Evolutionary conservation across 2,888 invertebrate species (phyloP).

Genomic region (Melanophora roralis): DNA sequence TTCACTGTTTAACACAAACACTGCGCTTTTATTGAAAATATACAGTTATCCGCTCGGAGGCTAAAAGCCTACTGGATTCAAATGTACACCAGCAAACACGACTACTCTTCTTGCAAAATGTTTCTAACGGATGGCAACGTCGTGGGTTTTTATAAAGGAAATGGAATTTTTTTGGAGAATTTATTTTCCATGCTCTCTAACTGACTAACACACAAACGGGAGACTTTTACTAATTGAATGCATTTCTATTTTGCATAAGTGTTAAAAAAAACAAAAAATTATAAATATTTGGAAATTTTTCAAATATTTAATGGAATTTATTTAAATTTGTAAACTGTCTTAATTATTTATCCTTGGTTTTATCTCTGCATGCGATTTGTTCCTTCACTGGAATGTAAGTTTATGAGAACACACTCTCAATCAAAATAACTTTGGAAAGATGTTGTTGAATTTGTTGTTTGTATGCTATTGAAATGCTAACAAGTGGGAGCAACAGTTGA

Average conservation of each 20-base stretch:
- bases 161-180: conserved; percentile 41
- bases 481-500: conserved; percentile 75
- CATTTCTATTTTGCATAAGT: too few relatives aligned
- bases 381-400: too few relatives aligned
- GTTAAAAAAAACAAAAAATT: too few relatives aligned
- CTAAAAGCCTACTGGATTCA: conserved; percentile 77
- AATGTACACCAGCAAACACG: conserved; percentile 39
- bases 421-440: too few relatives aligned
- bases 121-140: conserved; percentile 57
- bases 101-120: conserved; percentile 28
- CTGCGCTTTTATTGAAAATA: conserved; percentile 66
- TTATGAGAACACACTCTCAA: too few relatives aligned
- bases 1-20: conserved; percentile 52
- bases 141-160: conserved; percentile 11
- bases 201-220: conserved; percentile 2
- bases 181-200: not conserved
- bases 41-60: conserved; percentile 77
- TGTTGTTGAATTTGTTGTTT: too few relatives aligned
- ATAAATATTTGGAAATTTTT: too few relatives aligned
- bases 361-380: too few relatives aligned
- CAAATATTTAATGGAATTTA: too few relatives aligned
- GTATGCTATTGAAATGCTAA: too few relatives aligned
- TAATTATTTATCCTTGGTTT: too few relatives aligned
- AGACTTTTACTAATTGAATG: conserved; percentile 41
- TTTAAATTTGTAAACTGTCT: too few relatives aligned